phyloP scores from a whole-genome alignment of 2,888 invertebrate species.

The Tetragnatha montana region DNA sequence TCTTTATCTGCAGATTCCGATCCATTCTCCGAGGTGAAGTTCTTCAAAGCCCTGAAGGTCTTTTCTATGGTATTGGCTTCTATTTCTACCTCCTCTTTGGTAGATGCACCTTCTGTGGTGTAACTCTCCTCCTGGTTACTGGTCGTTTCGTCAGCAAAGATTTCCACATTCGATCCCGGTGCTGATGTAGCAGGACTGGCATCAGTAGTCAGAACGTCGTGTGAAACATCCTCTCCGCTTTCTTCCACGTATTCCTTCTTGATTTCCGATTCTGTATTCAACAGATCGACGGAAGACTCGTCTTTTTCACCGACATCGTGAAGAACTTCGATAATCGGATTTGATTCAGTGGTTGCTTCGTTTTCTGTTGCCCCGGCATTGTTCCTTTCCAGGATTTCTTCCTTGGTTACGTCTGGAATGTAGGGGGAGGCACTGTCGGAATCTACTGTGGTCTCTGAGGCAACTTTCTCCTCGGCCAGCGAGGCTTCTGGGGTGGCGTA shows the following conservation, averaged over 20 bases:
- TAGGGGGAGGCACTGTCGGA: not conserved
- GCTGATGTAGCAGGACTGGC: not conserved
- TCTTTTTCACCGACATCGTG: not conserved
- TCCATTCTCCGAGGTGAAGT: conserved; percentile 1
- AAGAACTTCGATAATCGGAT: not conserved
- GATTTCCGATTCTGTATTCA: conserved; percentile 25
- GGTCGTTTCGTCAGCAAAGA: not conserved
- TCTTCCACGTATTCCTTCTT: conserved; percentile 23
- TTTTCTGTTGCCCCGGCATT: not conserved
- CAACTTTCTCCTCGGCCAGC: not conserved
- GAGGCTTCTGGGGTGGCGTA: not conserved
- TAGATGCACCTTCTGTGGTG: conserved; percentile 4
- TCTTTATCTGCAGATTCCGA: not conserved
- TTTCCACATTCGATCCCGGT: not conserved
- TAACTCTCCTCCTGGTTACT: not conserved
- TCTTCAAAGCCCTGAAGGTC: conserved; percentile 25
- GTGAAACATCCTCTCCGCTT: not conserved
- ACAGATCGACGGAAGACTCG: not conserved
- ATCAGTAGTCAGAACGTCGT: not conserved
- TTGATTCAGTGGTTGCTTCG: not conserved
- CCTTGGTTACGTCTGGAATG: conserved; percentile 8
- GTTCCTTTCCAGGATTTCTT: not conserved
- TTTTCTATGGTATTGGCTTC: conserved; percentile 26
- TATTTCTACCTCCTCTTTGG: not conserved
- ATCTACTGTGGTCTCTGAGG: conserved; percentile 1